Evolutionary conservation across 2,113 vertebrate genomes (phyloP).

Genomic region (Uropsilus gracilis): DNA sequence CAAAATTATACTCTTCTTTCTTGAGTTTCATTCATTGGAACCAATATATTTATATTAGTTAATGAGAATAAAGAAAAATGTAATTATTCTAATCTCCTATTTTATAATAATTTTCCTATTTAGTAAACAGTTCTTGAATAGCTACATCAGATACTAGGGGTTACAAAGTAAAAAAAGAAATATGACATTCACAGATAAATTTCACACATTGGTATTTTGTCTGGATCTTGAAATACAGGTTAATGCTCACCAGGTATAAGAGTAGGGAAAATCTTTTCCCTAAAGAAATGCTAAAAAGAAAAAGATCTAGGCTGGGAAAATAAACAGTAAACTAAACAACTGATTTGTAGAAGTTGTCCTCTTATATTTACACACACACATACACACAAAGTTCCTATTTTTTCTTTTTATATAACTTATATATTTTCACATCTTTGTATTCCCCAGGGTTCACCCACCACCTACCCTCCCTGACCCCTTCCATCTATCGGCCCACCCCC

Average conservation of each 20-base stretch:
- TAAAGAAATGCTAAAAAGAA: not conserved
- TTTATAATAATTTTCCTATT: not conserved
- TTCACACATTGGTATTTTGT: not conserved
- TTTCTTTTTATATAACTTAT: too few species aligned
- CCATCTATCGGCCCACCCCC: too few species aligned
- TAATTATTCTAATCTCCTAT: not conserved
- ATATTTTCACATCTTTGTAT: too few species aligned
- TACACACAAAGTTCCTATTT: too few species aligned
- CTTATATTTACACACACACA: not conserved
- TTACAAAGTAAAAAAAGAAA: not conserved
- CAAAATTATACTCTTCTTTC: too few species aligned
- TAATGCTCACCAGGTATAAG: not conserved
- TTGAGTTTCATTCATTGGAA: not conserved
- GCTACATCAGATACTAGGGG: not conserved
- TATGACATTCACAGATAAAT: not conserved
- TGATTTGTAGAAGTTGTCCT: not conserved
- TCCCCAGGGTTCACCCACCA: too few species aligned
- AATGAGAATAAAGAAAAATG: not conserved
- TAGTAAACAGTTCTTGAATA: not conserved
- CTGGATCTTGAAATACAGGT: not conserved
- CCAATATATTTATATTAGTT: not conserved
- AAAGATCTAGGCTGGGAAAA: not conserved
- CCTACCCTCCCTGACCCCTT: too few species aligned
- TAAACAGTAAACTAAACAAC: not conserved
- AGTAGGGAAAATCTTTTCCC: not conserved